Base-by-base conservation (phyloP, 2,797 vertebrate genomes). In the Sarcoramphus papa region DNA sequence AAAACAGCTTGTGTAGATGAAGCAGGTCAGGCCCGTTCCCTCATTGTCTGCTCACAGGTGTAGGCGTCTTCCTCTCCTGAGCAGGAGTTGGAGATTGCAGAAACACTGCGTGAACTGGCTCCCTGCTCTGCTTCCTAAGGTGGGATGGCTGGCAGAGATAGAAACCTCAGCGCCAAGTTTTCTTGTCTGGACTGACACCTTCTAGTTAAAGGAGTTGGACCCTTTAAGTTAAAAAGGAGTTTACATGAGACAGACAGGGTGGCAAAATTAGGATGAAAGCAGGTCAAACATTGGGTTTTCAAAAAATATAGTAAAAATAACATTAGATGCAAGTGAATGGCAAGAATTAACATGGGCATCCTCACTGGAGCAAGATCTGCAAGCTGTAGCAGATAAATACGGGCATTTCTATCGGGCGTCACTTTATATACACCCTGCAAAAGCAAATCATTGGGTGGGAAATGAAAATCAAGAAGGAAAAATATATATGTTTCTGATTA, bases 401-500 rank as follows among this genome's bases (percentile, higher is more conserved):
- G 2, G 50, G 64, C 81, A 78, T 84, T 96, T 90, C 76, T 57
- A 60, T 43, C 25, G 7, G 47, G 72, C 77, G 33, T 27, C 6
- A 10, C 92, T 94, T 95, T 68, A 70, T 73, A 93, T 53, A 91
- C 62, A 91, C 40, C 12, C 91, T 88, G 79, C 86, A 85, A 88
- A 95, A 81, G 84, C 90, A 93, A 95, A 94, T 94, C 92, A 72
- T 69, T 96, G 96, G 89, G 88, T 94, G 95, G 84, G 50, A 86
- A 93, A 89, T 90, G 92, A 95, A 97, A 97, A 97, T 93, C 95
- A 97, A 97, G 93, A 78, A 72, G 96, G 62, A 92, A 93, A 97
- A 97, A 95, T 93, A 89, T 92, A 97, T 95, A 92, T 97, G 96
- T 96, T 97, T 97, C 96, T 97, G 97, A 97, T 97, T 97, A 97